Percentiles rank a stretch among this genome's conserved stretches.
phyloP scores from a whole-genome alignment of 2,113 vertebrate genomes.

The Eolophus roseicapilla region DNA sequence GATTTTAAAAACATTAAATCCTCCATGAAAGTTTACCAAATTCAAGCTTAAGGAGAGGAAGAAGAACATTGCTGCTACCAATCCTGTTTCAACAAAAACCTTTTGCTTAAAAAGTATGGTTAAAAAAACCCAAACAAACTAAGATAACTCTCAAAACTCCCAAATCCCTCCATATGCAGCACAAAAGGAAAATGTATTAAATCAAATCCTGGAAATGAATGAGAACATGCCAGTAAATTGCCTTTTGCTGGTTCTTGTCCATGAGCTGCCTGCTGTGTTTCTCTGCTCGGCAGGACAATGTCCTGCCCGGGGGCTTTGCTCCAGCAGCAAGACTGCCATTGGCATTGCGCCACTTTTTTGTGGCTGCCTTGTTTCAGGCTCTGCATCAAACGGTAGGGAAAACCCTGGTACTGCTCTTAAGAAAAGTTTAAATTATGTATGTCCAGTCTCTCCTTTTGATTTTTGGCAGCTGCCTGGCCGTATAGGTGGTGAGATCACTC shows the following conservation, averaged over 20 bases:
- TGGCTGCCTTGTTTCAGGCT: background rate
- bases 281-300: background rate
- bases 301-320: background rate
- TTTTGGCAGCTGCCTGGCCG: constrained; percentile 12
- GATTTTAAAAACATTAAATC: background rate
- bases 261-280: background rate
- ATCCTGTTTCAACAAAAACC: background rate
- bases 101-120: background rate
- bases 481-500: constrained; percentile 15
- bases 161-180: background rate
- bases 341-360: background rate
- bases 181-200: background rate
- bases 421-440: constrained; percentile 8
- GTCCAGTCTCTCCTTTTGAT: background rate
- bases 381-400: background rate
- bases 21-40: background rate
- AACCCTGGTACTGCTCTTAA: background rate
- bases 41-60: background rate
- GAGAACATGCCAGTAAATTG: background rate
- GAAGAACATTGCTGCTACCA: background rate
- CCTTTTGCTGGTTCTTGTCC: background rate
- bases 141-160: background rate
- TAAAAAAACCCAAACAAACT: background rate
- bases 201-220: constrained; percentile 28
- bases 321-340: background rate